Percentiles rank a stretch among this genome's conserved stretches.
These are phyloP conservation scores for Coleophora deauratella DNA, from an alignment of 2,888 invertebrate genomes.

Conservation along the genomic window DNA sequence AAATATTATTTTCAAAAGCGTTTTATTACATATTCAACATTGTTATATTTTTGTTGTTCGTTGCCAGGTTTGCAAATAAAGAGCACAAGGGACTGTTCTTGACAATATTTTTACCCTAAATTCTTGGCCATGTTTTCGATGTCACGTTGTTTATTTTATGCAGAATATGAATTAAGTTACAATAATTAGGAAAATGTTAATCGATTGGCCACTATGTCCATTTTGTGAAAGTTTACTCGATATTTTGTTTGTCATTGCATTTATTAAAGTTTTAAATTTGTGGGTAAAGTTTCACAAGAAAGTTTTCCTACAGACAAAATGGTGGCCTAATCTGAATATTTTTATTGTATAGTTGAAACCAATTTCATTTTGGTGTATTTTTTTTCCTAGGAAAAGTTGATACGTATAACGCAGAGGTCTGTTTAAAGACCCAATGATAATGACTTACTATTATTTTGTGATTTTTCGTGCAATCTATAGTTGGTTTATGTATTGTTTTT, in stretches of 20 bases:
- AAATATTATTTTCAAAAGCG: too few species aligned
- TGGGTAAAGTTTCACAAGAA: background rate
- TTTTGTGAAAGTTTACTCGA: background rate
- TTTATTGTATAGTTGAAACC: conserved; percentile 34
- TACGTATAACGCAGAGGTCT: conserved; percentile 42
- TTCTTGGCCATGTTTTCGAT: too few species aligned
- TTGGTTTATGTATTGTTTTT: conserved; percentile 3
- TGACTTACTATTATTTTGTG: conserved; percentile 11
- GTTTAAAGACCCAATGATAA: conserved; percentile 48
- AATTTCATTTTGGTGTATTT: conserved; percentile 42
- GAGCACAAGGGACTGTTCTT: too few species aligned
- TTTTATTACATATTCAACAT: too few species aligned
- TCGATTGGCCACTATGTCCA: too few species aligned
- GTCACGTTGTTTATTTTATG: too few species aligned
- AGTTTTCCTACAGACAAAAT: conserved; percentile 2
- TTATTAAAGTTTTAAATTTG: conserved; percentile 4
- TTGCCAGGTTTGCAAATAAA: too few species aligned
- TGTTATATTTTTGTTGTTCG: too few species aligned
- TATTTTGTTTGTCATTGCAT: conserved; percentile 8
- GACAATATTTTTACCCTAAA: too few species aligned
- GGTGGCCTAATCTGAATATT: conserved; percentile 19
- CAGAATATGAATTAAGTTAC: too few species aligned
- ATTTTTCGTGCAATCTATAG: conserved; percentile 15
- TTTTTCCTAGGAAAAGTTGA: conserved; percentile 54
- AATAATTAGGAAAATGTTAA: too few species aligned